Percentiles rank a stretch among this genome's conserved stretches.
Evolutionary conservation across 2,888 invertebrate species (phyloP).

Genomic region (Cotesia congregata): DNA sequence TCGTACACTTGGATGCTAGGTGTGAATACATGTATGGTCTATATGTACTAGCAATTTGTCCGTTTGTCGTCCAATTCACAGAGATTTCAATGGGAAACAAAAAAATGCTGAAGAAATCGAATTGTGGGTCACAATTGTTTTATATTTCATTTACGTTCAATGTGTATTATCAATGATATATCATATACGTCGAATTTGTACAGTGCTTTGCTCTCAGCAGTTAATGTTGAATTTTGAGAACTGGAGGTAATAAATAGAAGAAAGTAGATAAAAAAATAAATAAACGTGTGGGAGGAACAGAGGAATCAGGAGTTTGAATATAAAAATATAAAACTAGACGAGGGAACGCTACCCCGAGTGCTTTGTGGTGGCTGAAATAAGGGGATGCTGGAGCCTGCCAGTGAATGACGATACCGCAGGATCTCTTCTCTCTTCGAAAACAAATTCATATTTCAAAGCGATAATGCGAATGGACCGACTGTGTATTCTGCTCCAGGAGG

Average conservation of each 20-base stretch:
- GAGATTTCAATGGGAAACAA: constrained; percentile 12
- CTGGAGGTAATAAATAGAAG: constrained; percentile 33
- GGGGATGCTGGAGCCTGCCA: not conserved
- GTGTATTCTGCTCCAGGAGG: constrained; percentile 21
- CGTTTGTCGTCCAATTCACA: not conserved
- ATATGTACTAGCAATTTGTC: constrained; percentile 28
- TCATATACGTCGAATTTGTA: not conserved
- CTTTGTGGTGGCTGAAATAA: constrained; percentile 34
- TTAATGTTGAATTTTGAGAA: not conserved
- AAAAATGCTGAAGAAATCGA: constrained; percentile 5
- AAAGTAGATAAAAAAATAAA: constrained; percentile 53
- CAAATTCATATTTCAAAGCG: constrained; percentile 63
- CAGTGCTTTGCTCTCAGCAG: not conserved
- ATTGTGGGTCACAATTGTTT: constrained; percentile 17
- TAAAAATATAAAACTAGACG: constrained; percentile 22
- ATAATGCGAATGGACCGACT: constrained; percentile 34
- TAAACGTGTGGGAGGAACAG: constrained; percentile 27
- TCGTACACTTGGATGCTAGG: constrained; percentile 12
- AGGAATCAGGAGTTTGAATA: not conserved
- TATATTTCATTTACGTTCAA: not conserved
- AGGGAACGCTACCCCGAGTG: constrained; percentile 22
- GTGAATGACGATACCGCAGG: constrained; percentile 37
- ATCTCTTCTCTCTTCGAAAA: constrained; percentile 52
- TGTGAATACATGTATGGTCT: not conserved
- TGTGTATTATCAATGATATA: not conserved